Evolutionary conservation across 92 coral and sea anemone genomes (phyloP).

Genomic region (Pocillopora grandis): DNA sequence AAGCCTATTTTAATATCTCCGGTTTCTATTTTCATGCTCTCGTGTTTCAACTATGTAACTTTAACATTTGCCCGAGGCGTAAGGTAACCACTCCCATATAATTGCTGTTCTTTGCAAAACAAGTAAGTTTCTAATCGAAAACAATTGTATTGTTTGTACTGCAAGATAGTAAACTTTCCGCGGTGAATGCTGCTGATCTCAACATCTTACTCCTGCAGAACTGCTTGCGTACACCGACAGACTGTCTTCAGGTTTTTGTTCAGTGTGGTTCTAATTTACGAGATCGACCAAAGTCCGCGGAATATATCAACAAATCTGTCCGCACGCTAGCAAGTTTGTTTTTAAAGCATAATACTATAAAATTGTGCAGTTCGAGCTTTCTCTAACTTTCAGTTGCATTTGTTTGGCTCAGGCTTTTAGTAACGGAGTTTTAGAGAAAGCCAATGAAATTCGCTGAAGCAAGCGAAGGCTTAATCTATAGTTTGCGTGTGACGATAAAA

Average conservation of each 20-base stretch:
- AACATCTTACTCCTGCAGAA: no score
- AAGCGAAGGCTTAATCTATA: neutral
- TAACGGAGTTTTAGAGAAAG: no score
- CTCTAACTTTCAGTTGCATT: neutral
- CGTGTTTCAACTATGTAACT: neutral
- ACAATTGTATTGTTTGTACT: no score
- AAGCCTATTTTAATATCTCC: neutral
- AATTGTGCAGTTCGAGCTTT: no score
- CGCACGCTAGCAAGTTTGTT: neutral
- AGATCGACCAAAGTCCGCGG: constrained; percentile 7
- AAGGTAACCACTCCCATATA: neutral
- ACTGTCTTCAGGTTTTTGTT: no score
- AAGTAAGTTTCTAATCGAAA: neutral
- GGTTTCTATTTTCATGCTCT: neutral
- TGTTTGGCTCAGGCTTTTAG: neutral
- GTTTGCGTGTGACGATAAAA: neutral
- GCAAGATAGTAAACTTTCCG: no score
- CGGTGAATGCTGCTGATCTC: no score
- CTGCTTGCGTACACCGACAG: no score
- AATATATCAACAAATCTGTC: neutral
- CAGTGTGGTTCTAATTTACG: neutral
- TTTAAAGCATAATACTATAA: neutral
- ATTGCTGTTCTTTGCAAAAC: constrained; percentile 1
- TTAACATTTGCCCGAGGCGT: neutral
- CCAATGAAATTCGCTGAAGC: neutral